Conservation (phyloP, 2,888 invertebrate genomes). For the Entomobrya multifasciata region DNA sequence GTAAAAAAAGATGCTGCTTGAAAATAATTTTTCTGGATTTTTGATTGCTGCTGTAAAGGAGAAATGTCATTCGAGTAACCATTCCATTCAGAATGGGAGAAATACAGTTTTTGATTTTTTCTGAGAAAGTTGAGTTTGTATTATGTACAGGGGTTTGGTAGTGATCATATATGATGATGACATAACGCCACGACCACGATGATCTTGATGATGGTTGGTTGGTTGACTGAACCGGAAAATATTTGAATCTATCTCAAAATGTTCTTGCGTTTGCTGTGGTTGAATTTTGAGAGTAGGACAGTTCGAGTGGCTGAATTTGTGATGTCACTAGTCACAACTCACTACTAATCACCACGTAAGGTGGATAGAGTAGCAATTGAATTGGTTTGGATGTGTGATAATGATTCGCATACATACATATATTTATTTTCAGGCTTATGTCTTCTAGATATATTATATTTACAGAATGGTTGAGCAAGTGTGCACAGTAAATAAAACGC, state of each 20-base stretch:
- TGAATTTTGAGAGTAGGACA: neutral
- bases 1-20: constrained; percentile 13
- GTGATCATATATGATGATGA: constrained; percentile 4
- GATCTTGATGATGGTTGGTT: constrained; percentile 35
- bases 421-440: too few relatives aligned
- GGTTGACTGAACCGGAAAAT: constrained; percentile 48
- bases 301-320: neutral
- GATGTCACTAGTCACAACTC: too few relatives aligned
- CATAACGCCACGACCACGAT: neutral
- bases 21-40: constrained; percentile 58
- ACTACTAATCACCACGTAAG: neutral
- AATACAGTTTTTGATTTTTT: too few relatives aligned
- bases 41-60: constrained; percentile 33
- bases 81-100: too few relatives aligned
- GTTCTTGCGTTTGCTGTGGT: neutral
- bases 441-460: too few relatives aligned
- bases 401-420: too few relatives aligned
- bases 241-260: neutral
- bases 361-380: neutral
- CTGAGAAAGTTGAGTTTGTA: too few relatives aligned
- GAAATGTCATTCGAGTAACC: neutral
- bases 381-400: neutral
- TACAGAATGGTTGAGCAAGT: too few relatives aligned
- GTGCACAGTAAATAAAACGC: too few relatives aligned
- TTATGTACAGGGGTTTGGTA: too few relatives aligned